These are phyloP conservation scores for Epinephelus fuscoguttatus DNA, from an alignment of 2,113 vertebrate species.

Conservation along the genomic window DNA sequence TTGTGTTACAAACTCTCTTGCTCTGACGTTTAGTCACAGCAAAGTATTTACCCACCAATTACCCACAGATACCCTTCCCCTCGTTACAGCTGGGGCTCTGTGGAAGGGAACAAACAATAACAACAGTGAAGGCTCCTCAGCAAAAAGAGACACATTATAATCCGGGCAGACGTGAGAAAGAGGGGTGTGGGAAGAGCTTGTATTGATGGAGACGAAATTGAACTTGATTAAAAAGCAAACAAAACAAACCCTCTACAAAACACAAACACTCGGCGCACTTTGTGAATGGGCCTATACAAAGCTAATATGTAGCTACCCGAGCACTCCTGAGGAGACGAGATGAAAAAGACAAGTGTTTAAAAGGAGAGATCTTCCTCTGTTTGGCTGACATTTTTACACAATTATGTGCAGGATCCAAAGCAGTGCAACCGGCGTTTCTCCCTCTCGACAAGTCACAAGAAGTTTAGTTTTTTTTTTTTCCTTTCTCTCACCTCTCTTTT, in stretches of 20 bases:
- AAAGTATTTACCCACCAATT: slow-evolving; percentile 85
- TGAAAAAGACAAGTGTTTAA: slow-evolving; percentile 79
- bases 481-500: slow-evolving; percentile 44
- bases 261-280: slow-evolving; percentile 68
- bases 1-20: slow-evolving; percentile 62
- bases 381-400: slow-evolving; percentile 85
- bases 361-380: slow-evolving; percentile 73
- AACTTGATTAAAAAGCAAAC: slow-evolving; percentile 83
- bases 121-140: slow-evolving; percentile 72
- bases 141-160: slow-evolving; percentile 72
- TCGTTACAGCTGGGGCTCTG: slow-evolving; percentile 65
- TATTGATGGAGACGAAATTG: slow-evolving; percentile 64
- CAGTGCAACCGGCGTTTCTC: slow-evolving; percentile 59
- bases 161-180: slow-evolving; percentile 62
- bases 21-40: slow-evolving; percentile 78
- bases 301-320: slow-evolving; percentile 68
- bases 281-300: slow-evolving; percentile 67
- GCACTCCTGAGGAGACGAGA: slow-evolving; percentile 67
- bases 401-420: slow-evolving; percentile 75
- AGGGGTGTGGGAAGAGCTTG: slow-evolving; percentile 44
- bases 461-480: slow-evolving; percentile 59
- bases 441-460: slow-evolving; percentile 66
- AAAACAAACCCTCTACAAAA: slow-evolving; percentile 77
- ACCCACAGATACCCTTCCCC: slow-evolving; percentile 78
- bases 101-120: slow-evolving; percentile 74